A percentile compares a stretch with the other conserved stretches of the same genome.
phyloP scores from a whole-genome alignment of 2,113 vertebrate genomes.

The Indri indri region DNA sequence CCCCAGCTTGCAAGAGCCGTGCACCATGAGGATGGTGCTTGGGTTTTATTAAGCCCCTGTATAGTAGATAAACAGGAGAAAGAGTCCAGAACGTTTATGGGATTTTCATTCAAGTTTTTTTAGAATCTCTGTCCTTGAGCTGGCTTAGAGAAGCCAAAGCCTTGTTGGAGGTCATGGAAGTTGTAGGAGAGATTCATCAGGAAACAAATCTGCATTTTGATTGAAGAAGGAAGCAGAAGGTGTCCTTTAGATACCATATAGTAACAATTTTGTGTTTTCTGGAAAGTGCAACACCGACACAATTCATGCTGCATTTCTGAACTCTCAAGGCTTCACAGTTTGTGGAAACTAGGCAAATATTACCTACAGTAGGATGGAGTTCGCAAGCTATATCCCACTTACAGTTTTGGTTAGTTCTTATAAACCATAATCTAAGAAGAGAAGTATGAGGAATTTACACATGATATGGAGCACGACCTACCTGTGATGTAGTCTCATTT shows the following conservation, averaged over 20 bases:
- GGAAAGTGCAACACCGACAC: background rate
- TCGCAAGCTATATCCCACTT: background rate
- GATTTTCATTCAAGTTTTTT: conserved; percentile 6
- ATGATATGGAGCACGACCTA: background rate
- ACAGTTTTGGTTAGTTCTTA: background rate
- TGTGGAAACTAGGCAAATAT: background rate
- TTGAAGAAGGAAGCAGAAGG: background rate
- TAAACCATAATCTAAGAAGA: background rate
- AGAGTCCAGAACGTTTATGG: background rate
- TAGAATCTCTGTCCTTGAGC: background rate
- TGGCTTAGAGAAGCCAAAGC: background rate
- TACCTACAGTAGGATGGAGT: background rate
- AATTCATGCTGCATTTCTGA: background rate
- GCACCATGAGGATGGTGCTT: background rate
- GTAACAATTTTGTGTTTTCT: background rate
- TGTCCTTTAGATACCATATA: background rate
- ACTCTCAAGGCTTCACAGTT: background rate
- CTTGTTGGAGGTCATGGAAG: background rate
- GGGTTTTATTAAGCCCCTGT: background rate
- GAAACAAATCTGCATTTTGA: conserved; percentile 3
- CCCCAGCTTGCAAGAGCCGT: background rate
- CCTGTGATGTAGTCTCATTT: background rate
- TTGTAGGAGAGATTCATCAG: background rate
- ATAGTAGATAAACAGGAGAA: background rate
- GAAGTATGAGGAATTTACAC: background rate